Conservation (phyloP, 2,888 invertebrate species). For the Orthosia cruda region DNA sequence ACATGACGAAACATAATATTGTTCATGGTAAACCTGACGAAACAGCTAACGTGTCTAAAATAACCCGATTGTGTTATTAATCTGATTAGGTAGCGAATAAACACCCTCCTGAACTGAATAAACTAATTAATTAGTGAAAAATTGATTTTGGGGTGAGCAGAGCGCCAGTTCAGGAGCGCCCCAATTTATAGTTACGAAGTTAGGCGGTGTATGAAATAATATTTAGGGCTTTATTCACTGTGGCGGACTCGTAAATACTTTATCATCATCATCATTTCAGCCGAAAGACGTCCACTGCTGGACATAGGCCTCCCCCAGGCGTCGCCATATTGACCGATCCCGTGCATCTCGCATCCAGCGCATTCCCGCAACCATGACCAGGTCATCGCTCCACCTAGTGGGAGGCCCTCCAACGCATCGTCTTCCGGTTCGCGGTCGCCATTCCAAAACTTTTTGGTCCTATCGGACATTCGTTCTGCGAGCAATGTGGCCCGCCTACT, state of each 20-base stretch:
- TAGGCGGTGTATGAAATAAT: conserved; percentile 19
- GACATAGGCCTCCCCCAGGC: too few species aligned
- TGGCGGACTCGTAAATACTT: background rate
- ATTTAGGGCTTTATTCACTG: conserved; percentile 2
- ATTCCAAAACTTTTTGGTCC: too few species aligned
- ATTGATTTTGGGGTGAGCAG: conserved; percentile 51
- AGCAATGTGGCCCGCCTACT: too few species aligned
- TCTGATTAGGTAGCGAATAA: conserved; percentile 55
- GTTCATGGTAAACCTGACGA: conserved; percentile 16
- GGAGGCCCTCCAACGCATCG: too few species aligned
- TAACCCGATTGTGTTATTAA: conserved; percentile 52
- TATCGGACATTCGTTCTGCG: too few species aligned
- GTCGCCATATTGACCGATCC: too few species aligned
- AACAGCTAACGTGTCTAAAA: conserved; percentile 25
- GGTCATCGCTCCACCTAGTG: too few species aligned
- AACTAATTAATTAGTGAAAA: conserved; percentile 61
- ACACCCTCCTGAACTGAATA: conserved; percentile 53
- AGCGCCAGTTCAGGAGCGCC: conserved; percentile 9
- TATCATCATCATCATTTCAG: too few species aligned
- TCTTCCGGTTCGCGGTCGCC: too few species aligned
- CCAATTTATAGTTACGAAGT: conserved; percentile 32
- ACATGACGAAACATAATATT: conserved; percentile 13
- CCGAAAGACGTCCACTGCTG: too few species aligned
- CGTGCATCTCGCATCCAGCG: too few species aligned
- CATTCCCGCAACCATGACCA: too few species aligned